These are phyloP conservation scores for Colossoma macropomum DNA, from an alignment of 2,113 vertebrate species.

Conservation along the genomic window DNA sequence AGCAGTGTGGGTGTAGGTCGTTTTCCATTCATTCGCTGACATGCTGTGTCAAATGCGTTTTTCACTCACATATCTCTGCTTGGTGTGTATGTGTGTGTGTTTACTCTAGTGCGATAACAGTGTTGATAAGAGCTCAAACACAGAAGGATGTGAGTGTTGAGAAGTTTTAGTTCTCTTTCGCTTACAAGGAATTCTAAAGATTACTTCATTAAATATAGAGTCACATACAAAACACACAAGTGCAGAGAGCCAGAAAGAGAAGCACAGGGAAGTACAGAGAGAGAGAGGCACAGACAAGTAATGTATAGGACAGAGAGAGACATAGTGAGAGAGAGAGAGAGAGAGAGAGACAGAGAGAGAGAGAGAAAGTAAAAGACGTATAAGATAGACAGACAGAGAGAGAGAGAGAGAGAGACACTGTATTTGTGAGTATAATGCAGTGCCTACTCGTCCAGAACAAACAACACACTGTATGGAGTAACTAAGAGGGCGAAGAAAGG, in stretches of 20 bases:
- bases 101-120: neutral
- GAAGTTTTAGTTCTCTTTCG: neutral
- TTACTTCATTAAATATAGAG: neutral
- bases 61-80: neutral
- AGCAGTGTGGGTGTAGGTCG: neutral
- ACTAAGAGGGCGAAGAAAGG: slow-evolving; percentile 44
- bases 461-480: slow-evolving; percentile 37
- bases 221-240: neutral
- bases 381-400: neutral
- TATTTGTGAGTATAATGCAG: slow-evolving; percentile 19
- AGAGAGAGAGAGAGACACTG: neutral
- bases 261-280: no score
- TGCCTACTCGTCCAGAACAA: slow-evolving; percentile 37
- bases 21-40: slow-evolving; percentile 21
- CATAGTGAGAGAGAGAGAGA: neutral
- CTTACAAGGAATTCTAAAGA: neutral
- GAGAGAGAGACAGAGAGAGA: neutral
- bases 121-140: slow-evolving; percentile 5
- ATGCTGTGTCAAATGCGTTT: slow-evolving; percentile 1
- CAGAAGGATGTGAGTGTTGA: neutral
- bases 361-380: neutral
- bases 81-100: neutral
- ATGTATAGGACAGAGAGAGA: no score
- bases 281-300: no score
- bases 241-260: neutral